phyloP scores from a whole-genome alignment of 2,797 vertebrate species.

The Eulemur mongoz region DNA sequence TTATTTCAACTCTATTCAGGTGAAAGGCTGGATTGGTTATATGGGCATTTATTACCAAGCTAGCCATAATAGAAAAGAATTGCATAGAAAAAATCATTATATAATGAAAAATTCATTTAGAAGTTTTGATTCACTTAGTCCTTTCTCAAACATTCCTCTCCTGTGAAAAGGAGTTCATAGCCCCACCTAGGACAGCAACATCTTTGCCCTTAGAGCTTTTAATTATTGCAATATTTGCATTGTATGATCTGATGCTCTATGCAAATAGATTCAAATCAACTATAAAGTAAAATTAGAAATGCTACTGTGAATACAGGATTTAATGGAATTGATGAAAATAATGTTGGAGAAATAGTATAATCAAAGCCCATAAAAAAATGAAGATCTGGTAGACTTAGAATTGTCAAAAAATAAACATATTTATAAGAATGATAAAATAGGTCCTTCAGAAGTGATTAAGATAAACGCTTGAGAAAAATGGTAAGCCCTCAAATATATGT shows the following conservation, averaged over 20 bases:
- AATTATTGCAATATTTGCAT: background rate
- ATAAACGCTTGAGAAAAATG: background rate
- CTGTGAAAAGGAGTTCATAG: background rate
- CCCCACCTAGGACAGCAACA: background rate
- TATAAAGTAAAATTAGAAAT: background rate
- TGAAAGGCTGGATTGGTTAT: background rate
- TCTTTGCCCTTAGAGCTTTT: background rate
- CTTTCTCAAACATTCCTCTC: background rate
- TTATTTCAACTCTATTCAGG: background rate
- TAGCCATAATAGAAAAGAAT: background rate
- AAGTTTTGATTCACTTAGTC: background rate
- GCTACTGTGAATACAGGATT: background rate
- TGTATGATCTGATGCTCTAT: background rate
- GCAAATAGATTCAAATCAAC: background rate
- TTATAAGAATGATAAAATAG: background rate
- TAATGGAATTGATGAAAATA: background rate
- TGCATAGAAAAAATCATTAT: background rate
- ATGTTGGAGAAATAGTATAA: background rate
- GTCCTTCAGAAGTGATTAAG: background rate
- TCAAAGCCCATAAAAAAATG: background rate
- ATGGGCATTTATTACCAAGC: background rate
- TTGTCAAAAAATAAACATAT: background rate
- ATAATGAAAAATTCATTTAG: background rate
- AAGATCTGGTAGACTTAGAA: background rate
- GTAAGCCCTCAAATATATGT: background rate